phyloP scores from a whole-genome alignment of 2,113 vertebrate genomes.

The Paraplagusia blochii region DNA sequence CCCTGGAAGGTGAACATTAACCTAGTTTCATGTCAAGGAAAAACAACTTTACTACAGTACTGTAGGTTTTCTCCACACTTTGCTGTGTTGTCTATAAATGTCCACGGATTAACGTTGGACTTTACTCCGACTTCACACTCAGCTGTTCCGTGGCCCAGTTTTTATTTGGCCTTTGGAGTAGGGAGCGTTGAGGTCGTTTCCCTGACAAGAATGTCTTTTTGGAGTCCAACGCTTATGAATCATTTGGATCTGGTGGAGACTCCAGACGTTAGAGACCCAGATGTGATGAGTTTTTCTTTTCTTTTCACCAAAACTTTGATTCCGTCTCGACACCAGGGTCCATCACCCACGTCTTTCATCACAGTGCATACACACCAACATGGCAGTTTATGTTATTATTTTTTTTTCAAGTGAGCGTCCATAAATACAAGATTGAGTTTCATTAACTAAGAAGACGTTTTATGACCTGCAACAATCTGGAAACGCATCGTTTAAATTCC shows the following conservation, averaged over 20 bases:
- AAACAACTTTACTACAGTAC: conserved; percentile 27
- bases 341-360: too few species aligned
- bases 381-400: not conserved
- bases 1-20: conserved; percentile 12
- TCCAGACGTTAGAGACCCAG: conserved; percentile 13
- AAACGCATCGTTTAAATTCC: too few species aligned
- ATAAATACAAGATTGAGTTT: too few species aligned
- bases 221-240: conserved; percentile 14
- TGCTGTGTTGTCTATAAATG: conserved; percentile 25
- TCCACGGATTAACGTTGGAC: conserved; percentile 41
- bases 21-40: conserved; percentile 30
- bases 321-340: too few species aligned
- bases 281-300: conserved; percentile 7
- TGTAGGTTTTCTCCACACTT: conserved; percentile 3
- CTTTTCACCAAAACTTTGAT: not conserved
- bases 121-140: conserved; percentile 22
- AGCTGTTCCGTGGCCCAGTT: conserved; percentile 20
- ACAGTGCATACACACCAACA: too few species aligned
- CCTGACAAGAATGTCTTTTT: conserved; percentile 18
- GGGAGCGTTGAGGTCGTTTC: conserved; percentile 9
- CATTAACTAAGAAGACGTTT: too few species aligned
- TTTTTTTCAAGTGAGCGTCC: not conserved
- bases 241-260: conserved; percentile 23
- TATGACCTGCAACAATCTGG: too few species aligned
- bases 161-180: conserved; percentile 7